Evolutionary conservation across 2,888 invertebrate species (phyloP).

Genomic region (Tupiocoris notatus): DNA sequence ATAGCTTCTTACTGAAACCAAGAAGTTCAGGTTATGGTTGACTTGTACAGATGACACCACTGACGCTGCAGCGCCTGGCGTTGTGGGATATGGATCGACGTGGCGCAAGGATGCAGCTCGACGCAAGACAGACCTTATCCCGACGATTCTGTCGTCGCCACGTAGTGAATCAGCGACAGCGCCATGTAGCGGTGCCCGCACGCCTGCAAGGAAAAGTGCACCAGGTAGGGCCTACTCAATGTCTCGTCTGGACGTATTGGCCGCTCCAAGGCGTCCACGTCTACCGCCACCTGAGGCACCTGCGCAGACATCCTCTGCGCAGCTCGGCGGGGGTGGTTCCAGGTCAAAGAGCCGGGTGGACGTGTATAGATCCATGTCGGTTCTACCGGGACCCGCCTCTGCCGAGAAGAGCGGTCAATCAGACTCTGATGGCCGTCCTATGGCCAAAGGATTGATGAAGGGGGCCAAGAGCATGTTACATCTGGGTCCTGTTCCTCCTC

Average conservation of each 20-base stretch:
- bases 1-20: not conserved
- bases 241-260: constrained; percentile 85
- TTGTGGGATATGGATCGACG: constrained; percentile 15
- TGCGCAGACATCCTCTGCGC: constrained; percentile 52
- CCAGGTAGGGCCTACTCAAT: constrained; percentile 91
- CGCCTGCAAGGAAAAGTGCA: constrained; percentile 53
- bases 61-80: constrained; percentile 16
- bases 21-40: constrained; percentile 31
- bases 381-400: constrained; percentile 29
- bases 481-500: constrained; percentile 53
- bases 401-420: constrained; percentile 1
- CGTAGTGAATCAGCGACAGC: constrained; percentile 1
- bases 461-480: constrained; percentile 58
- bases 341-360: constrained; percentile 25
- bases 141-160: constrained; percentile 73
- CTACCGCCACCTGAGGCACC: constrained; percentile 54
- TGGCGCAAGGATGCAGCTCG: constrained; percentile 40
- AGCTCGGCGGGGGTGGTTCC: constrained; percentile 51
- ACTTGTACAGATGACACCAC: constrained; percentile 40
- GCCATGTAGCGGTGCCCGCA: constrained; percentile 1
- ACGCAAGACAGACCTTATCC: constrained; percentile 84
- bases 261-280: constrained; percentile 66
- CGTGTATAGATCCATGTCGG: constrained; percentile 44
- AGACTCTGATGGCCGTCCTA: constrained; percentile 25
- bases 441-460: constrained; percentile 51